Evolutionary conservation across 2,888 invertebrate genomes (phyloP), one percentile per base, ranked within the genome.

Genomic region (Meganola albula): DNA sequence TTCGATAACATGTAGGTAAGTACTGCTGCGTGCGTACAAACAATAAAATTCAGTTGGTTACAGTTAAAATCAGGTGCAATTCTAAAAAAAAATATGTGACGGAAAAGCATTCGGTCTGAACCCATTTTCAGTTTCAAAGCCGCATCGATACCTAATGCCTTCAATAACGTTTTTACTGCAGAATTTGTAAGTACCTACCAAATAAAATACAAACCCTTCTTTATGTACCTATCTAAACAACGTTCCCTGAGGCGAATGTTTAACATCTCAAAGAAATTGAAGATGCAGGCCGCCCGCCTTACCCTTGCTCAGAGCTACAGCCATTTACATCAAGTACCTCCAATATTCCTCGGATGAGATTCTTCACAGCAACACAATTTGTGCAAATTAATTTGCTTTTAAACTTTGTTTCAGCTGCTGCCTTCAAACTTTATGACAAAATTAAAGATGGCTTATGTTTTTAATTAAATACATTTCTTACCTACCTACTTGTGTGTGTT

Each of bases 221-320:
- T 56, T 52, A 49, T 48, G 54, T 53, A n/a, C n/a, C n/a, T n/a
- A n/a, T n/a, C n/a, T n/a, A 65, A 70, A 68, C 72, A 70, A 59
- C 63, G 65, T 68, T 63, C 52, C 58, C 63, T 53, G 53, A 51
- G 51, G 57, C 55, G 47, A 63, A 48, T 52, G 63, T 63, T 74
- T 72, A 68, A 63, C 69, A 73, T 74, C 58, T 69, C 73, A 69
- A 71, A 73, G 67, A 58, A 58, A 43, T 46, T 44, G 46, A 48
- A 49, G 37, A 53, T 2, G 44, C 47, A 30, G 28, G 36, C 36
- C 46, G 44, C 44, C 48, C 31, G 36, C 27, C 30, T 32, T 34
- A 12, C 34, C 27, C 27, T 18, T 27, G 37, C n/a, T n/a, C n/a
- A n/a, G n/a, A n/a, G n/a, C n/a, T n/a, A n/a, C n/a, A n/a, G n/a